Base-by-base conservation (phyloP, 2,888 invertebrate species). In the Tanaodytes sp. region DNA sequence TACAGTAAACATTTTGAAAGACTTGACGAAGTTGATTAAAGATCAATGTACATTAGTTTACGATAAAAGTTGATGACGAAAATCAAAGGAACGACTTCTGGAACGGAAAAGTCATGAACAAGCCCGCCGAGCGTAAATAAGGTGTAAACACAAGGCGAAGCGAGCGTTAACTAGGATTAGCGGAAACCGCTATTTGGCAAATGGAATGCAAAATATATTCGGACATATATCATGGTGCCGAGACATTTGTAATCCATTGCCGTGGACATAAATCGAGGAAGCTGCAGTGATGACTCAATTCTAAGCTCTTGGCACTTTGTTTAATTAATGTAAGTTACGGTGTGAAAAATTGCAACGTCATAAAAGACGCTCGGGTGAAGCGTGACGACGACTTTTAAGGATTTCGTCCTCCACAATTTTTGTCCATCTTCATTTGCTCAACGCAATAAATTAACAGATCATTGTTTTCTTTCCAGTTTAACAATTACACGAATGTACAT, bases 221-320 rank as follows among this genome's bases (percentile, higher is more conserved):
- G 71, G 57, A 73, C 73, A 72, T 78, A 77, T 77, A 78, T 81
- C 77, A 75, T 75, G 73, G 71, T 75, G 76, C 62, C 64, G 75
- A 76, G 77, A 76, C 75, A 76, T 70, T 65, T 74, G 73, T 79
- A 80, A 80, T 79, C 78, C 77, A 80, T 79, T 75, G 76, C 74
- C 63, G 71, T 71, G 61, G 61, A 63, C 70, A 75, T 76, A 77
- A 78, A 79, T 79, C 77, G 79, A 73, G 77, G 76, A 77, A 77
- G 72, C 76, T 77, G 70, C 64, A 76, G 77, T 76, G 77, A 79
- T 80, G 77, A 80, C 78, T 81, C 80, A 79, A 71, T 68, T 66
- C 68, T 75, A 73, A 74, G 76, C 77, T 80, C 78, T 75, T 73
- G 73, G 75, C 73, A 73, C 75, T 72, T 72, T 74, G 71, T 75